A percentile compares a stretch with the other conserved stretches of the same genome.
Conservation (phyloP, 2,888 invertebrate species). For the Ectobius pallidus region DNA sequence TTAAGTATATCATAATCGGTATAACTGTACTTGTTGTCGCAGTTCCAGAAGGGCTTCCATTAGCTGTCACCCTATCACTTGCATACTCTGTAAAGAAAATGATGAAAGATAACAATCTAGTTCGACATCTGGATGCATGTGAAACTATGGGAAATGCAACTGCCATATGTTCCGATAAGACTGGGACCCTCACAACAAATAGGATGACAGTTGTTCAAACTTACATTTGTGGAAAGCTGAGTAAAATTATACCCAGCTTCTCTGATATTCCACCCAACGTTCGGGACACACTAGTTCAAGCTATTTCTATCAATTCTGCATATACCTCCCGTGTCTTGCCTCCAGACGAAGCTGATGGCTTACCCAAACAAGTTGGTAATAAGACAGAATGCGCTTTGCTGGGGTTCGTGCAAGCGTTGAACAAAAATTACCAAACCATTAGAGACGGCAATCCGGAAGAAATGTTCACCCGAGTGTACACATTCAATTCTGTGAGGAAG, state of each 20-base stretch:
- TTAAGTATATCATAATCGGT: slow-evolving; percentile 68
- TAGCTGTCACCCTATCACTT: slow-evolving; percentile 65
- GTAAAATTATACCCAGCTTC: slow-evolving; percentile 87
- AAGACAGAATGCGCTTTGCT: slow-evolving; percentile 98
- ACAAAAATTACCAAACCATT: slow-evolving; percentile 90
- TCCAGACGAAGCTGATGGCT: slow-evolving; percentile 77
- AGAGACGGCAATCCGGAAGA: slow-evolving; percentile 93
- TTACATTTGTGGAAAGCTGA: slow-evolving; percentile 90
- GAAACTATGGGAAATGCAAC: slow-evolving; percentile 71
- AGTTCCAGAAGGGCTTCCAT: slow-evolving; percentile 66
- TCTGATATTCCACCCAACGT: slow-evolving; percentile 83
- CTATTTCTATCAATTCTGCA: slow-evolving; percentile 93
- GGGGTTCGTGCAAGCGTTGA: slow-evolving; percentile 89
- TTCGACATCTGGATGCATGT: slow-evolving; percentile 67
- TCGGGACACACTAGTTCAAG: slow-evolving; percentile 82
- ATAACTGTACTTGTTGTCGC: slow-evolving; percentile 68
- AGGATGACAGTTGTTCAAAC: slow-evolving; percentile 98
- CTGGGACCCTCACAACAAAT: slow-evolving; percentile 69
- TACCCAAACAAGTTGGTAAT: slow-evolving; percentile 96
- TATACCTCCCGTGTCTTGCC: slow-evolving; percentile 93
- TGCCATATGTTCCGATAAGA: slow-evolving; percentile 69
- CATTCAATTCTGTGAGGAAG: slow-evolving; percentile 99
- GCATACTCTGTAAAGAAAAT: slow-evolving; percentile 69
- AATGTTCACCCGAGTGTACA: slow-evolving; percentile 89
- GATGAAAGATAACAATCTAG: slow-evolving; percentile 68